These are phyloP conservation scores for Plotosus lineatus DNA, from an alignment of 2,113 vertebrate species.

Conservation along the genomic window DNA sequence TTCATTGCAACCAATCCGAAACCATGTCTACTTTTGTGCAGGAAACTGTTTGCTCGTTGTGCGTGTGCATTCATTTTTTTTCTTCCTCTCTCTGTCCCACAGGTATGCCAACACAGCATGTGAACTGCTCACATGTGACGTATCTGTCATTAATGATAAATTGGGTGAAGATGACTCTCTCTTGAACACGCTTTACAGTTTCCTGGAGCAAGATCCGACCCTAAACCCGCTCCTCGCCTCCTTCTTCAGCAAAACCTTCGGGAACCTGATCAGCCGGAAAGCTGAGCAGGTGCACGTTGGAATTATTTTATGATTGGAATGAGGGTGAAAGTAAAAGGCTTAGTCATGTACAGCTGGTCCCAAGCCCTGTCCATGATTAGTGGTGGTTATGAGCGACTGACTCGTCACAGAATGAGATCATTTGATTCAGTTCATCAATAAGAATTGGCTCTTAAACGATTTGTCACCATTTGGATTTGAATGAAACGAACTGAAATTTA, in stretches of 20 bases:
- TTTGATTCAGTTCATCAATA: neutral
- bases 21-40: neutral
- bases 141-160: conserved; percentile 91
- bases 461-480: neutral
- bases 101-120: conserved; percentile 94
- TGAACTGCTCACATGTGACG: conserved; percentile 93
- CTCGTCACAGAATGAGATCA: neutral
- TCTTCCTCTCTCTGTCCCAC: neutral
- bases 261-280: conserved; percentile 90
- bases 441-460: neutral
- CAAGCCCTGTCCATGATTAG: neutral
- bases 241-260: conserved; percentile 97
- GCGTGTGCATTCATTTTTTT: neutral
- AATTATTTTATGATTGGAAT: neutral
- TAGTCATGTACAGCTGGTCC: neutral
- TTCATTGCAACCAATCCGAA: neutral
- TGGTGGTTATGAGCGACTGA: neutral
- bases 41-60: neutral
- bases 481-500: neutral
- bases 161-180: conserved; percentile 85
- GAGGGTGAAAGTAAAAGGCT: neutral
- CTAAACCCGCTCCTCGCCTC: conserved; percentile 94
- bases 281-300: conserved; percentile 83
- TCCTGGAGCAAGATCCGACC: conserved; percentile 86
- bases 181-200: conserved; percentile 84